phyloP scores from a whole-genome alignment of 1,140 invertebrate species.

The Formica exsecta region DNA sequence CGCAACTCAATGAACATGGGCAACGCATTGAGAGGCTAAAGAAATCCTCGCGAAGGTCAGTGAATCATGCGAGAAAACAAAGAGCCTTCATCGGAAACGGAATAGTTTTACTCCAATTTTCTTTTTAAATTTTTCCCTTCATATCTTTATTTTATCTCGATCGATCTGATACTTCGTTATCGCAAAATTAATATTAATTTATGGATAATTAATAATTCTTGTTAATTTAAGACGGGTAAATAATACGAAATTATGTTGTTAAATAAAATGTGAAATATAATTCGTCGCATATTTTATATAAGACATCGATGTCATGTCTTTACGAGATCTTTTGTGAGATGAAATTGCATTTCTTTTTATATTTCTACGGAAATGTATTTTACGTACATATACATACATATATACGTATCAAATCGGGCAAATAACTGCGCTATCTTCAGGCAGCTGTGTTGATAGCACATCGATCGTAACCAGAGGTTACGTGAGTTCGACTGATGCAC shows the following conservation, averaged over 20 bases:
- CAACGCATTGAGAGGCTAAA: background rate
- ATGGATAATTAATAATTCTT: background rate
- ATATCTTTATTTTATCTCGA: background rate
- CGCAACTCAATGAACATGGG: background rate
- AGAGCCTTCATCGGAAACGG: background rate
- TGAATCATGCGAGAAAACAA: constrained; percentile 34
- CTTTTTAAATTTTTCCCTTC: background rate
- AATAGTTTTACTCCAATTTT: background rate
- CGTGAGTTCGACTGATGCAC: constrained; percentile 12
- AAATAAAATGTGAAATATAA: background rate
- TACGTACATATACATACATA: too few species aligned
- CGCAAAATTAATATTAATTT: background rate
- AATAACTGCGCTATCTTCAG: constrained; percentile 41
- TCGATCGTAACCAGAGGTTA: constrained; percentile 48
- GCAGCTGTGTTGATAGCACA: constrained; percentile 48
- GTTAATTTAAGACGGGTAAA: background rate
- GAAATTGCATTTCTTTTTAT: constrained; percentile 27
- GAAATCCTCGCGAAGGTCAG: background rate
- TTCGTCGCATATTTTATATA: background rate
- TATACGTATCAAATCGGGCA: constrained; percentile 24
- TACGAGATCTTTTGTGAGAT: background rate
- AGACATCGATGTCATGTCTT: background rate
- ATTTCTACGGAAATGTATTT: background rate
- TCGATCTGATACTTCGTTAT: background rate
- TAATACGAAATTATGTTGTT: background rate